Conservation (phyloP, 92 coral and sea anemone genomes). For the Epizoanthus ramosus region DNA sequence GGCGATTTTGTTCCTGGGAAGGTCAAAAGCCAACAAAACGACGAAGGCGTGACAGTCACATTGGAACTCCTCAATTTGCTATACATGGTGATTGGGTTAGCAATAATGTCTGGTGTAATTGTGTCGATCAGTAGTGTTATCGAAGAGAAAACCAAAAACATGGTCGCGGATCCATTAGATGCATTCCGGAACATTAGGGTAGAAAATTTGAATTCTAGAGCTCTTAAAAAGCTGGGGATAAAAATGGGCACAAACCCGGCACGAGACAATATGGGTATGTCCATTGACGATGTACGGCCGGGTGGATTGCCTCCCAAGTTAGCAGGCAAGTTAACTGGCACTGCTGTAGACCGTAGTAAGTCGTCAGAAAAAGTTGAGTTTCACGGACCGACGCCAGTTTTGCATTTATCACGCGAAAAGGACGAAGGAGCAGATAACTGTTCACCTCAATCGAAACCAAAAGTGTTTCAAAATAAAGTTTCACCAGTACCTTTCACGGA, state of each 20-base stretch:
- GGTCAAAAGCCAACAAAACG: constrained; percentile 2
- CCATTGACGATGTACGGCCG: constrained; percentile 47
- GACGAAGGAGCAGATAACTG: not conserved
- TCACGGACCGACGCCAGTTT: constrained; percentile 88
- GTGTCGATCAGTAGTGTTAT: constrained; percentile 97
- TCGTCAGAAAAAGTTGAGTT: constrained; percentile 85
- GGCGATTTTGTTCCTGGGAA: constrained; percentile 90
- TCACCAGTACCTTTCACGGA: constrained; percentile 3
- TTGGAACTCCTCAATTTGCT: constrained; percentile 87
- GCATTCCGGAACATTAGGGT: constrained; percentile 76
- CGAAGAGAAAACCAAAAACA: constrained; percentile 91
- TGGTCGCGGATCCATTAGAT: constrained; percentile 90
- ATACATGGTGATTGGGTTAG: constrained; percentile 94
- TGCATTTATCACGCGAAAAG: constrained; percentile 60
- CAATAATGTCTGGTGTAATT: constrained; percentile 97
- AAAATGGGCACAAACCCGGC: constrained; percentile 63
- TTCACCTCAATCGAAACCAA: constrained; percentile 28
- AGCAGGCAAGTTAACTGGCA: constrained; percentile 54
- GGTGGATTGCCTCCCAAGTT: constrained; percentile 65
- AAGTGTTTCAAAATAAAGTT: constrained; percentile 35
- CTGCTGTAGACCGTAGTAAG: constrained; percentile 58
- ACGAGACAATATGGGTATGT: constrained; percentile 43
- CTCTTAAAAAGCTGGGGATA: constrained; percentile 86
- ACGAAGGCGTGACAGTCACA: constrained; percentile 48
- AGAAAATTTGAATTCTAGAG: constrained; percentile 88